Percentiles rank a stretch among this genome's conserved stretches.
phyloP scores from a whole-genome alignment of 1,140 invertebrate genomes.

The Eupeodes corollae region DNA sequence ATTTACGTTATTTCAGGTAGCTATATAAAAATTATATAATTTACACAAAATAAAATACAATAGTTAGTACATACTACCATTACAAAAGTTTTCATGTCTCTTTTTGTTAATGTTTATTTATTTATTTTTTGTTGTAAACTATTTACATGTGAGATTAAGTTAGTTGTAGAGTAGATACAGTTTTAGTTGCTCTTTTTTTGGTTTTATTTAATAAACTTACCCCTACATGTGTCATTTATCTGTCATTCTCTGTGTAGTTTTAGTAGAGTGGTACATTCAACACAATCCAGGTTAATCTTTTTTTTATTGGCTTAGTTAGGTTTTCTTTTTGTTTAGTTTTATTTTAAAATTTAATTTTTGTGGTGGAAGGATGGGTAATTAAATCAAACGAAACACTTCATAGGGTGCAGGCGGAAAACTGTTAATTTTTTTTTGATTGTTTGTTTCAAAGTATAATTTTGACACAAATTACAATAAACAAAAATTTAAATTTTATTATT shows the following conservation, averaged over 20 bases:
- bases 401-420: slow-evolving; percentile 36
- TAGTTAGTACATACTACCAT: no score
- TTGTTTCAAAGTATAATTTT: slow-evolving; percentile 18
- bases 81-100: slow-evolving; percentile 6
- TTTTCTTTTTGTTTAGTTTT: slow-evolving; percentile 1
- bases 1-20: no score
- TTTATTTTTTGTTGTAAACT: slow-evolving; percentile 10
- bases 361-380: slow-evolving; percentile 20
- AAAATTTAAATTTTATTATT: no score
- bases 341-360: slow-evolving; percentile 6
- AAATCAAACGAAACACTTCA: slow-evolving; percentile 35
- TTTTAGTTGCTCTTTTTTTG: neutral
- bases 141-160: slow-evolving; percentile 14
- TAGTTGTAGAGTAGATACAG: neutral
- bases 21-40: no score
- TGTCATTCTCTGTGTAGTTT: no score
- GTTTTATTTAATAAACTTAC: neutral
- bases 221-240: no score
- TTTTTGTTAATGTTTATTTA: slow-evolving; percentile 6
- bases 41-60: no score
- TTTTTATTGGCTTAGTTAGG: neutral
- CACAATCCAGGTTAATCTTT: neutral
- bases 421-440: slow-evolving; percentile 18
- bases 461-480: no score
- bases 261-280: no score